Evolutionary conservation across 2,797 vertebrate species (phyloP).

Genomic region (Enteromius thamalakanensis): DNA sequence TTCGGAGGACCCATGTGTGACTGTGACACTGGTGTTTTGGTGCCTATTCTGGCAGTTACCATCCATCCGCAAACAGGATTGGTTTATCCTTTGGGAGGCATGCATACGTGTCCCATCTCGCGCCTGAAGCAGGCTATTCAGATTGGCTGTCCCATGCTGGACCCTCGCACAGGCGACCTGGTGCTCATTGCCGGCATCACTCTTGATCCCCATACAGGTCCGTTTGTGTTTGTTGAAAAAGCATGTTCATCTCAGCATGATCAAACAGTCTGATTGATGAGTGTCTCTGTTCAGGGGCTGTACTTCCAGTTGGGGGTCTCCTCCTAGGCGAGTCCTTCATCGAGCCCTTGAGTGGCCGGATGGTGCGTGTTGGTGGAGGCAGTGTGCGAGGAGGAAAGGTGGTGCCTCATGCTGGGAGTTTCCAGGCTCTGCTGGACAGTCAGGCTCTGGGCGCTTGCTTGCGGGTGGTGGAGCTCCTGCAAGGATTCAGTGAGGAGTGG

Average conservation of each 20-base stretch:
- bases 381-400: slow-evolving; percentile 69
- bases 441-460: slow-evolving; percentile 77
- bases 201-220: slow-evolving; percentile 82
- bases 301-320: slow-evolving; percentile 84
- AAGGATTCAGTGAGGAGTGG: slow-evolving; percentile 67
- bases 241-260: neutral
- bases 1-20: slow-evolving; percentile 85
- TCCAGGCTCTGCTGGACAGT: slow-evolving; percentile 79
- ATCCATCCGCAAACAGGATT: slow-evolving; percentile 84
- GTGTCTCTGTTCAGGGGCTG: slow-evolving; percentile 73
- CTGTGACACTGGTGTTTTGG: slow-evolving; percentile 80
- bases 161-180: slow-evolving; percentile 76
- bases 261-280: slow-evolving; percentile 13
- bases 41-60: slow-evolving; percentile 87
- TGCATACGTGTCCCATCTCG: slow-evolving; percentile 84
- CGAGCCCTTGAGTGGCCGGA: slow-evolving; percentile 84
- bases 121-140: slow-evolving; percentile 81
- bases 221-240: neutral
- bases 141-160: slow-evolving; percentile 82
- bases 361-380: slow-evolving; percentile 74
- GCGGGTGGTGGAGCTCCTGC: slow-evolving; percentile 70
- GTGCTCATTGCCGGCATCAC: slow-evolving; percentile 81
- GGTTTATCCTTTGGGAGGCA: slow-evolving; percentile 83
- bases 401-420: slow-evolving; percentile 79
- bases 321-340: slow-evolving; percentile 81